phyloP scores from a whole-genome alignment of 2,797 vertebrate genomes.

The Lepus townsendii region DNA sequence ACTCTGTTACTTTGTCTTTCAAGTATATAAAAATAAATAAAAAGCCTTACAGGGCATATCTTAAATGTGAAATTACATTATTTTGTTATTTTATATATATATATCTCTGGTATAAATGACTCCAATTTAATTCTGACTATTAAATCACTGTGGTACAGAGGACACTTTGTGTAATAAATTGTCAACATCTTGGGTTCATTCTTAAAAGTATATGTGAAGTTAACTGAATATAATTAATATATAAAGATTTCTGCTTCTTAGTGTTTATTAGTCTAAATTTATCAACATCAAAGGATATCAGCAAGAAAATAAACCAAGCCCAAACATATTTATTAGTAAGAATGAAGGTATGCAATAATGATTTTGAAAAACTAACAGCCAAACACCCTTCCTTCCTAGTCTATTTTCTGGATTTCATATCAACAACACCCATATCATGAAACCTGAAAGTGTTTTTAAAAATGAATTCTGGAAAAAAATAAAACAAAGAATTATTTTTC shows the following conservation, averaged over 20 bases:
- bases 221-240: conserved; percentile 50
- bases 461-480: not conserved
- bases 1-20: no score
- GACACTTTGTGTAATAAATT: not conserved
- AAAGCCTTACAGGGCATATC: not conserved
- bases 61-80: not conserved
- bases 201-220: not conserved
- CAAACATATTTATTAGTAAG: not conserved
- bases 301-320: conserved; percentile 16
- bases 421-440: not conserved
- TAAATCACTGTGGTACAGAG: not conserved
- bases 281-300: not conserved
- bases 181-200: not conserved
- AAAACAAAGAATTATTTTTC: not conserved
- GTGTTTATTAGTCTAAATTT: conserved; percentile 11
- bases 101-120: not conserved
- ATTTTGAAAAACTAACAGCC: not conserved
- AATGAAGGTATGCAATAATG: not conserved
- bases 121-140: not conserved
- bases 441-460: not conserved
- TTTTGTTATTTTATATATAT: not conserved
- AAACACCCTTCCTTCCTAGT: not conserved
- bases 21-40: no score
- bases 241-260: not conserved
- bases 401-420: not conserved